A percentile compares a stretch with the other conserved stretches of the same genome.
Conservation (phyloP, 1,140 invertebrate genomes). For the Zaprionus africanus region DNA sequence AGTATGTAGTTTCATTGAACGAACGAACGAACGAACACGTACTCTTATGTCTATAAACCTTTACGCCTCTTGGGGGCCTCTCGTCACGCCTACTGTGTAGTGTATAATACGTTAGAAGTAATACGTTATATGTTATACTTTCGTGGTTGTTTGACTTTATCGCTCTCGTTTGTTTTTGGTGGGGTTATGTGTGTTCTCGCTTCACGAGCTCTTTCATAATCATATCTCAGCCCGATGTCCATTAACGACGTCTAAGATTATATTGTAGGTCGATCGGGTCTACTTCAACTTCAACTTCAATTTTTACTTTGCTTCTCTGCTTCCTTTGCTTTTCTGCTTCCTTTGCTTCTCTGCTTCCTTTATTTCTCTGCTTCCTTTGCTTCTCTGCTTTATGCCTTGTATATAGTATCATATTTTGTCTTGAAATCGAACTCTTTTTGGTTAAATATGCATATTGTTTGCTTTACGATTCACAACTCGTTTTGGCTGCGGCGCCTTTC, state of each 20-base stretch:
- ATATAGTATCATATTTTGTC: slow-evolving; percentile 10
- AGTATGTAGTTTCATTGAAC: not conserved
- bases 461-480: slow-evolving; percentile 37
- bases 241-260: slow-evolving; percentile 23
- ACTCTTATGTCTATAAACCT: not conserved
- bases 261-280: not conserved
- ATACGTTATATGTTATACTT: slow-evolving; percentile 44
- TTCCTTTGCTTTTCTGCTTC: not conserved
- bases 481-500: slow-evolving; percentile 15
- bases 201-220: slow-evolving; percentile 13
- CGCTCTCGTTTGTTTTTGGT: slow-evolving; percentile 50
- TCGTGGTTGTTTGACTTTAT: slow-evolving; percentile 45
- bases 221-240: slow-evolving; percentile 5
- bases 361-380: not conserved
- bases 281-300: not conserved
- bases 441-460: slow-evolving; percentile 24
- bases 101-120: not conserved
- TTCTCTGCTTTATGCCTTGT: not conserved
- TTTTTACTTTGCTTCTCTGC: not conserved
- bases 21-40: not conserved
- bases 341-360: no score
- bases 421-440: slow-evolving; percentile 26
- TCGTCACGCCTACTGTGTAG: slow-evolving; percentile 54
- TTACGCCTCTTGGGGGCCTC: not conserved
- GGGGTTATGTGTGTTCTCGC: slow-evolving; percentile 52